A percentile compares a stretch with the other conserved stretches of the same genome.
Conservation (phyloP, 2,888 invertebrate genomes). For the Abrostola triplasia region DNA sequence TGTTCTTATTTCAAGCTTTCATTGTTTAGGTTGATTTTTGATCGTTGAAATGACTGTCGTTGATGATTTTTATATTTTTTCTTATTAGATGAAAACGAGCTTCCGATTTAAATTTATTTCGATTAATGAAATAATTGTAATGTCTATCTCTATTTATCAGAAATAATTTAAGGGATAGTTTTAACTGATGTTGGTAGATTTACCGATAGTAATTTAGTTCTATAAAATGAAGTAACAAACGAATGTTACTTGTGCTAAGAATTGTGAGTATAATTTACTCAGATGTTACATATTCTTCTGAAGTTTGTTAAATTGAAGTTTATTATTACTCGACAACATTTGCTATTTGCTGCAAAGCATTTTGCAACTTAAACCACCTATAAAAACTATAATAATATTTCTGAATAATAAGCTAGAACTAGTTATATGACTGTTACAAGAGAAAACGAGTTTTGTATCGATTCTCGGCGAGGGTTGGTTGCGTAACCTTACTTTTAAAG, state of each 20-base stretch:
- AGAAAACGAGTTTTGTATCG: not conserved
- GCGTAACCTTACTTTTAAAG: not conserved
- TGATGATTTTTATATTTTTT: conserved; percentile 1
- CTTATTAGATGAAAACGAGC: conserved; percentile 35
- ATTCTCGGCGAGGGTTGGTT: not conserved
- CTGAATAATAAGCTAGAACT: not conserved
- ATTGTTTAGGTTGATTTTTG: conserved; percentile 33
- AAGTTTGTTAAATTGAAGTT: no score
- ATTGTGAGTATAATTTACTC: no score
- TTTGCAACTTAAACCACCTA: not conserved
- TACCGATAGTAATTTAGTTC: no score
- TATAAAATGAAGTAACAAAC: no score
- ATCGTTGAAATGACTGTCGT: conserved; percentile 23
- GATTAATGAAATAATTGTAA: no score
- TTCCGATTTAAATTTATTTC: conserved; percentile 58
- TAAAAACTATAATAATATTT: not conserved
- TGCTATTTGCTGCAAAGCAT: not conserved
- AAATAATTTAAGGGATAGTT: no score
- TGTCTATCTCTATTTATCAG: no score
- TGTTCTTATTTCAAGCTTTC: conserved; percentile 41
- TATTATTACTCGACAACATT: no score
- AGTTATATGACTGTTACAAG: not conserved
- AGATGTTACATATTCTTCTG: no score
- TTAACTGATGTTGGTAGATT: no score
- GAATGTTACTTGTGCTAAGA: no score